Evolutionary conservation across 2,797 vertebrate species (phyloP), one percentile per base, ranked within the genome.

Genomic region (Sebastolobus alascanus): DNA sequence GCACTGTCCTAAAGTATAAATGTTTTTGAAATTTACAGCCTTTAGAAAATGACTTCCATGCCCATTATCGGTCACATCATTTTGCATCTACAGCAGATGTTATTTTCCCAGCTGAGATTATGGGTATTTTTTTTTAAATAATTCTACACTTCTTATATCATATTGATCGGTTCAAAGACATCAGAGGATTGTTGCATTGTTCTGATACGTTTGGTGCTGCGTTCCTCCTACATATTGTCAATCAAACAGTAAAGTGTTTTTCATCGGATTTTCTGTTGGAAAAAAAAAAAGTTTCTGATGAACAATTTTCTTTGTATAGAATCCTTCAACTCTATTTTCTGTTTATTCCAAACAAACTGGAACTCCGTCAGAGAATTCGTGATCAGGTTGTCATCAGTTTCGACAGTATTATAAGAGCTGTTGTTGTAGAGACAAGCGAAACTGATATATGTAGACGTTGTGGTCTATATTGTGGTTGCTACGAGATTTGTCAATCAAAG

Each of bases 171-270:
- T 14, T 69, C 31, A 59, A 58, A 75, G 7, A 14, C 69, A 65
- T 31, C 37, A 31, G 6, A 16, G 43, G 46, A 74, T 50, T 50
- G 50, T n/a, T 52, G 50, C 18, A 46, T 38, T 14, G 37, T 66
- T 64, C 37, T 68, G 14, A 22, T 60, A 54, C 11, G 68, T 64
- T 13, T 5, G 2, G 31, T 10, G 13, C 14, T 35, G 31, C 35
- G 8, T 33, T 40, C 58, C 18, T 71, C 11, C 56, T 16, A 22
- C 11, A 40, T 14, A 64, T n/a, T 59, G 46, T 74, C 75, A 37
- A 2, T 75, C 25, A 74, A 69, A 64, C 6, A 25, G 13, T 8
- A 58, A 37, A 58, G 40, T 73, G 38, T 31, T 79, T 84, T 50
- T 75, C 60, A 25, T 43, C 54, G 4, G 22, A 38, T 56, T 79